phyloP scores from a whole-genome alignment of 1,140 invertebrate genomes.

The Pseudomyrmex dendroicus region DNA sequence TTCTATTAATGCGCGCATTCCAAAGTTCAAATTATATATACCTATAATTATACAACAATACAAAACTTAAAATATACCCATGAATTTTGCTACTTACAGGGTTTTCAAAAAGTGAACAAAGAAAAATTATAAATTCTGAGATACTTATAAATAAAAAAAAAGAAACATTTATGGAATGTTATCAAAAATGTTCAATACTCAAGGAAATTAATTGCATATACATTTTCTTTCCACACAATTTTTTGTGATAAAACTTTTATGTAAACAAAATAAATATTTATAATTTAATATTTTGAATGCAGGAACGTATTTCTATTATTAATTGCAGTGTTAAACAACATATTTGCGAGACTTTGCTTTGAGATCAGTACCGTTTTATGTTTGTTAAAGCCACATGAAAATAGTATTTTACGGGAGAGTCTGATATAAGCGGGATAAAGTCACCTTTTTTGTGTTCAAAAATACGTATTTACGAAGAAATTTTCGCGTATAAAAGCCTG shows the following conservation, averaged over 20 bases:
- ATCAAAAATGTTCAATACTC: not conserved
- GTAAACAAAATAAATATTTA: not conserved
- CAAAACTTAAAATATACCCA: not conserved
- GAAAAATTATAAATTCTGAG: slow-evolving; percentile 3
- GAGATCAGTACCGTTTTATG: not conserved
- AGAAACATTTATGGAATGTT: not conserved
- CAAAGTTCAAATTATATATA: slow-evolving; percentile 5
- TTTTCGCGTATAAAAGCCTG: slow-evolving; percentile 2
- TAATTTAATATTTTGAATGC: not conserved
- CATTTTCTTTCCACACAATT: not conserved
- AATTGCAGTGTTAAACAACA: slow-evolving; percentile 1
- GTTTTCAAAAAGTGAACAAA: not conserved
- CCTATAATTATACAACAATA: slow-evolving; percentile 7
- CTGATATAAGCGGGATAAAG: slow-evolving; percentile 40
- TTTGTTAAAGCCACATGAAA: slow-evolving; percentile 22
- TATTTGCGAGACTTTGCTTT: not conserved
- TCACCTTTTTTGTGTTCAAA: slow-evolving; percentile 1
- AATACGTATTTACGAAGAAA: not conserved
- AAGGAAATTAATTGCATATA: not conserved
- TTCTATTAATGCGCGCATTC: not conserved
- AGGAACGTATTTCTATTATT: not conserved
- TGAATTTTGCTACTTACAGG: not conserved
- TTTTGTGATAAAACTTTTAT: not conserved
- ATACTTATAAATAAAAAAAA: not conserved
- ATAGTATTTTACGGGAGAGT: slow-evolving; percentile 15